phyloP scores from a whole-genome alignment of 2,888 invertebrate genomes.

The Tridacna crocea region DNA sequence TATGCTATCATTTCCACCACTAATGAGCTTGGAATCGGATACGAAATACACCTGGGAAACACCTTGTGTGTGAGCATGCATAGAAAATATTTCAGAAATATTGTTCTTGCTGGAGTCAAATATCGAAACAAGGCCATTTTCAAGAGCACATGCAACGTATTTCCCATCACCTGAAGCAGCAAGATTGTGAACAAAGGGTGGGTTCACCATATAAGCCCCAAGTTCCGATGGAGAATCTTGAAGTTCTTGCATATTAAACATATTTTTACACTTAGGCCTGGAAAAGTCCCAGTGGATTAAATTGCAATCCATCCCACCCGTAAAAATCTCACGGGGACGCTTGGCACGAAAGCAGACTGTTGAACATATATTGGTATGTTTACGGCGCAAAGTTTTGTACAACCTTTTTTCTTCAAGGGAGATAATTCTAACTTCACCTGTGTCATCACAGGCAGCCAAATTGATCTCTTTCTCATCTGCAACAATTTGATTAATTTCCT shows the following conservation, averaged over 20 bases:
- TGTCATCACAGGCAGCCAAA: conserved; percentile 82
- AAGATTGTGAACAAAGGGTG: conserved; percentile 81
- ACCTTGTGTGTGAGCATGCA: conserved; percentile 80
- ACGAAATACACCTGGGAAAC: conserved; percentile 82
- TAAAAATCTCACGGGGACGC: conserved; percentile 78
- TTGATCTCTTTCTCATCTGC: conserved; percentile 79
- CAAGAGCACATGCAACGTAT: conserved; percentile 78
- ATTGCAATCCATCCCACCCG: conserved; percentile 81
- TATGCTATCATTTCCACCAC: conserved; percentile 80
- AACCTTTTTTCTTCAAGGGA: conserved; percentile 76
- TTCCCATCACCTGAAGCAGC: conserved; percentile 69
- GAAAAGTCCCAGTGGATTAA: conserved; percentile 83
- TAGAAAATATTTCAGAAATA: conserved; percentile 70
- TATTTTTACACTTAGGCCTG: conserved; percentile 75
- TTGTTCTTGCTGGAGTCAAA: conserved; percentile 76
- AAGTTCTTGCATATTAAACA: conserved; percentile 81
- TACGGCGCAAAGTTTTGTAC: conserved; percentile 78
- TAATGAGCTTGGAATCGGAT: conserved; percentile 69
- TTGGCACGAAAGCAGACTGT: conserved; percentile 77
- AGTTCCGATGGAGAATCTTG: conserved; percentile 70
- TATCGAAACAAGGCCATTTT: conserved; percentile 80
- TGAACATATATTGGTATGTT: conserved; percentile 83
- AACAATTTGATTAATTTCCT: conserved; percentile 81
- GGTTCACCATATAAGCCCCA: conserved; percentile 80
- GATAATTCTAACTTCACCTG: conserved; percentile 80